Evolutionary conservation across 2,113 vertebrate species (phyloP).

Genomic region (Accipiter cooperii): DNA sequence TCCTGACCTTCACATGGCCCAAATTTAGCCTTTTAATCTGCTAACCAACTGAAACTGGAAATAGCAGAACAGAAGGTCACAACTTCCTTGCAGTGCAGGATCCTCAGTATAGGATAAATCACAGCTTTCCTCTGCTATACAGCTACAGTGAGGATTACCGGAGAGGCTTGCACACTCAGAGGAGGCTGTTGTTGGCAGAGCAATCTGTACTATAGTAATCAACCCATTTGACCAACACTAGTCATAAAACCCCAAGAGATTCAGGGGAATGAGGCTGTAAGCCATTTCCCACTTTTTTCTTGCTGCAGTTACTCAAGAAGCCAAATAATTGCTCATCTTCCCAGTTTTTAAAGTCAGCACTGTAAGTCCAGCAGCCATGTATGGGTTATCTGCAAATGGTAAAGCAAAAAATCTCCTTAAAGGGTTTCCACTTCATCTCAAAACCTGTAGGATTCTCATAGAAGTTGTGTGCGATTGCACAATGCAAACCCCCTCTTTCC

Average conservation of each 20-base stretch:
- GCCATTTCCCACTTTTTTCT: background rate
- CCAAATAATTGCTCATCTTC: background rate
- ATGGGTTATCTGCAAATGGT: background rate
- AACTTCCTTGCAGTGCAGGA: background rate
- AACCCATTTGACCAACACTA: background rate
- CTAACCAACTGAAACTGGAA: background rate
- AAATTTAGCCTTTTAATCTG: conserved; percentile 16
- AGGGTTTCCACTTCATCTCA: background rate
- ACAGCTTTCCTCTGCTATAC: background rate
- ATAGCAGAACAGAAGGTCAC: background rate
- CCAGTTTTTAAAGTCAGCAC: background rate
- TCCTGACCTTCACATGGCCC: background rate
- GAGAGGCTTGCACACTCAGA: background rate
- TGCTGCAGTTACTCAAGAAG: background rate
- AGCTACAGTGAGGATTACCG: background rate
- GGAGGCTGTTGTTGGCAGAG: background rate
- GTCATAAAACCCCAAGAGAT: background rate
- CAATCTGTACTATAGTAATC: background rate
- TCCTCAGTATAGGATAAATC: background rate
- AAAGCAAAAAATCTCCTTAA: background rate
- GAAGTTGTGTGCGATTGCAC: background rate
- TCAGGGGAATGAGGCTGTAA: background rate
- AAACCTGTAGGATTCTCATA: background rate
- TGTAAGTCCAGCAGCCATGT: background rate
- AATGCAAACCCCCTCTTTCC: background rate